Evolutionary conservation across 1,140 invertebrate species (phyloP).

Genomic region (Macrobrachium rosenbergii): DNA sequence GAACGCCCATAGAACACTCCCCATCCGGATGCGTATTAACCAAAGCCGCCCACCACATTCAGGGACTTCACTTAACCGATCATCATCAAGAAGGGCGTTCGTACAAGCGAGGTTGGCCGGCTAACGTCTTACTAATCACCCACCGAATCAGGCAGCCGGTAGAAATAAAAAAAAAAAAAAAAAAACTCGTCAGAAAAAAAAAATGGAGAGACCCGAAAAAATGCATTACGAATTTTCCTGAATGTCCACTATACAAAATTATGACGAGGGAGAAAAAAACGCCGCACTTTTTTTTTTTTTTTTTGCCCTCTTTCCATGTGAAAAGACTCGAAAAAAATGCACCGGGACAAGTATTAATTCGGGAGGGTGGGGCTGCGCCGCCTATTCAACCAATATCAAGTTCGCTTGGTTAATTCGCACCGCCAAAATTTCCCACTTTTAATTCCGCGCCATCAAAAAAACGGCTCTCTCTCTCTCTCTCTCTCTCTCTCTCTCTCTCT

Average conservation of each 20-base stretch:
- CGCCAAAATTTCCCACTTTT: neutral
- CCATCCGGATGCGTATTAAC: no score
- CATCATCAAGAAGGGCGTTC: no score
- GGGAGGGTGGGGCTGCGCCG: slow-evolving; percentile 27
- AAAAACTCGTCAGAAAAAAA: slow-evolving; percentile 29
- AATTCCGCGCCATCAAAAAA: neutral
- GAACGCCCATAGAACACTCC: no score
- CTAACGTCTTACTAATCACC: neutral
- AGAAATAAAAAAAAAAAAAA: slow-evolving; percentile 30
- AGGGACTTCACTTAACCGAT: no score
- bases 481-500: neutral
- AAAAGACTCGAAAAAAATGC: slow-evolving; percentile 36
- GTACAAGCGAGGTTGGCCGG: no score
- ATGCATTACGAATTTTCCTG: slow-evolving; percentile 46
- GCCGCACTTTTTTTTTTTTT: slow-evolving; percentile 48
- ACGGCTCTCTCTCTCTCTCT: neutral
- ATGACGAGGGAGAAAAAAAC: slow-evolving; percentile 18
- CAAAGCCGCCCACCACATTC: no score
- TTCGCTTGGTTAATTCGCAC: slow-evolving; percentile 39
- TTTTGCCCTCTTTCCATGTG: slow-evolving; percentile 23
- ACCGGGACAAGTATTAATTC: slow-evolving; percentile 32
- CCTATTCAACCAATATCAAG: slow-evolving; percentile 33
- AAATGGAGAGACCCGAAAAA: slow-evolving; percentile 27
- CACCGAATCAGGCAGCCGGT: slow-evolving; percentile 27
- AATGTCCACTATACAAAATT: slow-evolving; percentile 60